phyloP scores from a whole-genome alignment of 2,888 invertebrate species.

The Hyles lineata region DNA sequence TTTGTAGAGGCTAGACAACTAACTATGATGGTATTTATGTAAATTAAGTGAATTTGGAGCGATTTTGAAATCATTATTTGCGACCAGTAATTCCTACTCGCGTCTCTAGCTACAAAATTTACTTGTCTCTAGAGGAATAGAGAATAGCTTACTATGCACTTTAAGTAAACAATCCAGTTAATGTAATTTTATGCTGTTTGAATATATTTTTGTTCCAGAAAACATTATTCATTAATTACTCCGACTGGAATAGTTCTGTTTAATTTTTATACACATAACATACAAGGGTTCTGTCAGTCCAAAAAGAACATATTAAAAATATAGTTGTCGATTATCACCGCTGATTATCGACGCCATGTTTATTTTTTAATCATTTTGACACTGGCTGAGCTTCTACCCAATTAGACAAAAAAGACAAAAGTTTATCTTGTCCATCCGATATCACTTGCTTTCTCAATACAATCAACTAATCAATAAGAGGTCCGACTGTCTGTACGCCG shows the following conservation, averaged over 20 bases:
- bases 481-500: conserved; percentile 11
- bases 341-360: not conserved
- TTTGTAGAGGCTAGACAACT: not conserved
- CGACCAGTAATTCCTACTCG: too few relatives aligned
- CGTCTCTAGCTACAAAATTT: too few relatives aligned
- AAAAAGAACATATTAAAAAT: not conserved
- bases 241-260: too few relatives aligned
- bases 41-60: not conserved
- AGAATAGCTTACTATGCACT: too few relatives aligned
- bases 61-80: not conserved
- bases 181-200: too few relatives aligned
- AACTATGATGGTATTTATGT: not conserved
- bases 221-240: too few relatives aligned
- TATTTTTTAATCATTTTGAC: not conserved
- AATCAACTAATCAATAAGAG: conserved; percentile 26
- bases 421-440: conserved; percentile 16
- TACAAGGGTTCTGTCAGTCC: not conserved
- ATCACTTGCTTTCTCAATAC: conserved; percentile 24
- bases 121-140: too few relatives aligned
- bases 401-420: conserved; percentile 2
- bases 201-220: too few relatives aligned
- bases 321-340: not conserved
- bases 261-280: too few relatives aligned
- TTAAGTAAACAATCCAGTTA: too few relatives aligned
- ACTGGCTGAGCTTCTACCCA: not conserved